A percentile compares a stretch with the other conserved stretches of the same genome.
Conservation (phyloP, 2,113 vertebrate species). For the Rhinopomastus cyanomelas region DNA sequence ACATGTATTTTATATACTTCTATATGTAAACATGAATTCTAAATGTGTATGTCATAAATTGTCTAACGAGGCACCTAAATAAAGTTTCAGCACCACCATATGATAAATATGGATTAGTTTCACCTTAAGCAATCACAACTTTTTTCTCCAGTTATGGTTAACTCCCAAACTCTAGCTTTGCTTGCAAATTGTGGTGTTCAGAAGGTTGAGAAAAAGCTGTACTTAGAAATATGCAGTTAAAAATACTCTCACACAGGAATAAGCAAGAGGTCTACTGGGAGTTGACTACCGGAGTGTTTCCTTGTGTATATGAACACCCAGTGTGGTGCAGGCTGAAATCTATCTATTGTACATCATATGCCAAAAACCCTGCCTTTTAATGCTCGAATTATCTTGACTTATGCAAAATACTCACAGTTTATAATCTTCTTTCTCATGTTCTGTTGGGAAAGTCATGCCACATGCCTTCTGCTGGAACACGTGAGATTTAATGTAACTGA, state of each 20-base stretch:
- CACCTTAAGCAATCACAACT: not conserved
- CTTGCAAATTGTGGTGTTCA: not conserved
- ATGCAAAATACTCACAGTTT: not conserved
- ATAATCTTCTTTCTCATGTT: not conserved
- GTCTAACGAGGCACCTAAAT: not conserved
- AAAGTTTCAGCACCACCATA: not conserved
- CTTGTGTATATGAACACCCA: not conserved
- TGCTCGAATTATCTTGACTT: not conserved
- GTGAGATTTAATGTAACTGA: not conserved
- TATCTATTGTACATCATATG: not conserved
- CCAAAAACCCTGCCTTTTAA: not conserved
- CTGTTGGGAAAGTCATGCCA: not conserved
- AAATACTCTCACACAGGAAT: not conserved
- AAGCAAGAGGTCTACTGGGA: not conserved
- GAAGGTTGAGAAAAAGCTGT: not conserved
- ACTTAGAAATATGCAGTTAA: not conserved
- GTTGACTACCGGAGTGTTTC: not conserved
- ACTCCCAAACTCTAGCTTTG: not conserved
- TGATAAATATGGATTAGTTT: not conserved
- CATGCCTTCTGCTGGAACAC: not conserved
- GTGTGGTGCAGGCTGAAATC: not conserved
- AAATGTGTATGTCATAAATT: not conserved
- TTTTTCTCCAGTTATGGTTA: not conserved
- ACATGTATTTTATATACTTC: not conserved
- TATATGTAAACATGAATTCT: not conserved